Evolutionary conservation across 2,797 vertebrate species (phyloP).

Genomic region (Aratinga solstitialis): DNA sequence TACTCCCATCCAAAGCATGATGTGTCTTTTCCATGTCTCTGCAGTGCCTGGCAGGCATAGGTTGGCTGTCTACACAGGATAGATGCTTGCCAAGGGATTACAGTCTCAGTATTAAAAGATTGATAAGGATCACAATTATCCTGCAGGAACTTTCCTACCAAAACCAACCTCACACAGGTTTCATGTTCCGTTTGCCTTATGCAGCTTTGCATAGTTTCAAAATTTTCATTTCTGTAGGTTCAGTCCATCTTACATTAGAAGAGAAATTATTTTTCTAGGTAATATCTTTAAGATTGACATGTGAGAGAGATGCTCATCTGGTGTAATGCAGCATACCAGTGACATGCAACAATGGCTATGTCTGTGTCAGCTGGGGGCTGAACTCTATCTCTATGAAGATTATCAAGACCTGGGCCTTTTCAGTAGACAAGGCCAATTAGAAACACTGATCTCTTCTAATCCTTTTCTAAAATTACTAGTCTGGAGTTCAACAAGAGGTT

Average conservation of each 20-base stretch:
- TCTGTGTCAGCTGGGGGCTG: neutral
- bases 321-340: neutral
- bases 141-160: neutral
- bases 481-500: neutral
- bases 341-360: neutral
- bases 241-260: neutral
- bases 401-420: neutral
- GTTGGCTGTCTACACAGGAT: neutral
- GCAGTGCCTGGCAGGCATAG: neutral
- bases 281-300: neutral
- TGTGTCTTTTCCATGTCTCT: neutral
- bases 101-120: neutral
- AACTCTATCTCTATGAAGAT: neutral
- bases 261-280: neutral
- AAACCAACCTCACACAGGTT: neutral
- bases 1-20: neutral
- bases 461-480: neutral
- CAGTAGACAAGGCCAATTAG: neutral
- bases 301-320: neutral
- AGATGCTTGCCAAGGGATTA: neutral
- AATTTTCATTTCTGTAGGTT: neutral
- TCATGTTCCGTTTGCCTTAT: neutral
- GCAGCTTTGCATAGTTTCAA: fast-evolving
- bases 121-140: neutral
- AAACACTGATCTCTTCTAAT: neutral